Evolutionary conservation across 2,888 invertebrate species (phyloP).

Genomic region (Hanleya hanleyi): DNA sequence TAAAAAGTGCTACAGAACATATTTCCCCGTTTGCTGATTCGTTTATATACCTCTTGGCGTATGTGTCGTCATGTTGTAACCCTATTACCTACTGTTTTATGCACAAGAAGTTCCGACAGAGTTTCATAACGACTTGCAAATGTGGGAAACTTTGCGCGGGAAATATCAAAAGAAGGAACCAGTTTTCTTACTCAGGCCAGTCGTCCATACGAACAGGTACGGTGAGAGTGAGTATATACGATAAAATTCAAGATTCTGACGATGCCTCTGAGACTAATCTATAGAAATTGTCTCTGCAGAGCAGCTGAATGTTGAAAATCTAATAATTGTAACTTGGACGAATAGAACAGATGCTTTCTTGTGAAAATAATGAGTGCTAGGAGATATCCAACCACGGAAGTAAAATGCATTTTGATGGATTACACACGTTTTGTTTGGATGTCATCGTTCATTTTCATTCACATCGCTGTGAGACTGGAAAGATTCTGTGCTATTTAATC

Average conservation of each 20-base stretch:
- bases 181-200: constrained; percentile 5
- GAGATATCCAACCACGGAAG: too few relatives aligned
- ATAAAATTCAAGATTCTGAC: constrained; percentile 8
- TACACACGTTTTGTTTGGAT: too few relatives aligned
- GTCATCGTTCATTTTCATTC: neutral
- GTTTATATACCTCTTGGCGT: constrained; percentile 84
- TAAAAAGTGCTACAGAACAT: constrained; percentile 76
- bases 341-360: too few relatives aligned
- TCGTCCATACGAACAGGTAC: constrained; percentile 4
- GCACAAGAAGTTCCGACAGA: constrained; percentile 89
- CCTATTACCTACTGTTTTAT: constrained; percentile 94
- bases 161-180: neutral
- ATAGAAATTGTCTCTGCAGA: too few relatives aligned
- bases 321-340: too few relatives aligned
- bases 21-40: constrained; percentile 75
- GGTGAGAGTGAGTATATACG: constrained; percentile 7
- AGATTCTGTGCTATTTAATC: too few relatives aligned
- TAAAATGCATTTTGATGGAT: too few relatives aligned
- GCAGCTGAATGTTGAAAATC: too few relatives aligned
- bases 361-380: neutral
- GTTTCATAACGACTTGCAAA: constrained; percentile 82
- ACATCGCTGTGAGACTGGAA: too few relatives aligned
- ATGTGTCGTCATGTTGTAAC: constrained; percentile 88
- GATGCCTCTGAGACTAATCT: constrained; percentile 3
- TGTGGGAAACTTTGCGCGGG: neutral